Evolutionary conservation across 2,888 invertebrate species (phyloP), one percentile per base, ranked within the genome.

Genomic region (Tanypteryx hageni): DNA sequence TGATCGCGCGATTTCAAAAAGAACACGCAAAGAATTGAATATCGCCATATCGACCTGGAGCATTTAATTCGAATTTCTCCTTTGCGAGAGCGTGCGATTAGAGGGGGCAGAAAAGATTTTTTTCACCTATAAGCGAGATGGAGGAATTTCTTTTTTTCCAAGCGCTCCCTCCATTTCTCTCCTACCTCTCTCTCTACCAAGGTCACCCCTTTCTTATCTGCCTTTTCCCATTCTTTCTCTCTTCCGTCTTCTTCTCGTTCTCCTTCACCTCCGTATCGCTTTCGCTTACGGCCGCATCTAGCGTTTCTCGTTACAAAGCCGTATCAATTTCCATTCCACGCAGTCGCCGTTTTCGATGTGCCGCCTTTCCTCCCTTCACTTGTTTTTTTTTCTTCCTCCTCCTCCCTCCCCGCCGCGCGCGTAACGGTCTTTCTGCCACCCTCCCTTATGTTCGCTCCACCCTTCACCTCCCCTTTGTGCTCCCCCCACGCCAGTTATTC

Each of bases 31-130:
- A 89, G 64, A 89, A 68, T 31, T 64, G 18, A 18, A 68, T 64
- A 64, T 89, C 68, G 61, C 44, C 68, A 11, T 89, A 44, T 68
- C 13, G 64, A 89, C 64, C 64, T 59, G 27, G 3, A 44, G 31
- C 64, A 44, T 89, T 64, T 89, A 44, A 89, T 89, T 89, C 64
- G 18, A 56, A 10, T 89, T 10, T 44, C 27, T 68, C 68, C 61
- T 44, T 64, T 68, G 64, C 64, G 44, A n/a, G n/a, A 31, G 14
- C 16, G 61, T 59, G 16, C 61, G 56, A 64, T 61, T n/a, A 58
- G 89, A 16, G 5, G 2, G 7, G 57, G 27, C 0, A 64, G 0
- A 61, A 27, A 31, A 61, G 13, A 14, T 59, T 59, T 56, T 22
- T 64, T 44, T 76, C 27, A 11, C 76, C 76, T 13, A 76, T 76